Percentiles rank a stretch among this genome's conserved stretches.
Conservation (phyloP, 92 coral and sea anemone species). For the Anthopleura xanthogrammica region DNA sequence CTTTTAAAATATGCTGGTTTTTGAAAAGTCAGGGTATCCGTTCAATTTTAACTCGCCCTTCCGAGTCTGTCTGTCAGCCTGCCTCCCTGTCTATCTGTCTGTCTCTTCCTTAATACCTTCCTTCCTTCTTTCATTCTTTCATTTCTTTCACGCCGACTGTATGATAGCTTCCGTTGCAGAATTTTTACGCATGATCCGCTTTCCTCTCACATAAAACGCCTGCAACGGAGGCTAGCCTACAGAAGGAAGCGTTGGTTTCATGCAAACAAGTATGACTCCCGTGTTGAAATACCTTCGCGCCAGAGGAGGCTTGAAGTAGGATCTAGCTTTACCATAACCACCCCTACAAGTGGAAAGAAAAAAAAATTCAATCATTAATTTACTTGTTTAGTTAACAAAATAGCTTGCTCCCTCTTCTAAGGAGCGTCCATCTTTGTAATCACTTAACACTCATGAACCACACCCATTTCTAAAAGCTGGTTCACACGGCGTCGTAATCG, state of each 20-base stretch:
- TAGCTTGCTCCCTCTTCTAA: too few relatives aligned
- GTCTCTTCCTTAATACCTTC: background rate
- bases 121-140: background rate
- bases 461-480: too few relatives aligned
- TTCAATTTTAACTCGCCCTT: background rate
- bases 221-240: too few relatives aligned
- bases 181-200: background rate
- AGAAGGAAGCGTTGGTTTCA: too few relatives aligned
- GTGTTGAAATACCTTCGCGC: constrained; percentile 57
- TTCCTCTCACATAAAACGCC: too few relatives aligned
- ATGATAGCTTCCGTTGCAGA: too few relatives aligned
- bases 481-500: too few relatives aligned
- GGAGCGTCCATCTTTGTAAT: too few relatives aligned
- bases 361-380: background rate
- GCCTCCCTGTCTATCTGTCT: background rate
- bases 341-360: constrained; percentile 45
- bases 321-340: constrained; percentile 83
- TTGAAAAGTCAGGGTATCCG: background rate
- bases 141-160: background rate
- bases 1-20: background rate
- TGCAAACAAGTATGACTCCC: too few relatives aligned
- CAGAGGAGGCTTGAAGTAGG: constrained; percentile 76
- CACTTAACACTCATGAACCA: too few relatives aligned
- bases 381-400: too few relatives aligned
- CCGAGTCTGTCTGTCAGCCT: background rate